phyloP scores from a whole-genome alignment of 1,140 invertebrate genomes.

The Eulimnadia texana region DNA sequence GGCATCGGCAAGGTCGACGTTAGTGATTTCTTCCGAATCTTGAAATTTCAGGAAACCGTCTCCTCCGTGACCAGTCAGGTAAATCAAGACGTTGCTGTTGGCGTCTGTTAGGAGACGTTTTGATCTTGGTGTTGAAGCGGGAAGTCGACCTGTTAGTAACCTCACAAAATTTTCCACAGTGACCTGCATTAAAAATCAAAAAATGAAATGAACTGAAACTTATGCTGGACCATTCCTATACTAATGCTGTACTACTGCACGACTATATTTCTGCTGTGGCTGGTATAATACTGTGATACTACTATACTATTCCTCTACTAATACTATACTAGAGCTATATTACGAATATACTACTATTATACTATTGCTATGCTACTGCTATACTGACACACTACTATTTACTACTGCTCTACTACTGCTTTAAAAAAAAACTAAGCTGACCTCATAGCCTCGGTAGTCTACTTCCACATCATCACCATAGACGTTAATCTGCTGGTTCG shows the following conservation, averaged over 20 bases:
- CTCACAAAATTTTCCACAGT: conserved; percentile 98
- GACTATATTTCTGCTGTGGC: too few relatives aligned
- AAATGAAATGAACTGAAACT: conserved; percentile 19
- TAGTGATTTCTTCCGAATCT: conserved; percentile 98
- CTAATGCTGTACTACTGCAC: too few relatives aligned
- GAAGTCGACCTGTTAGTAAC: conserved; percentile 77
- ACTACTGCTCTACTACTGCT: background rate
- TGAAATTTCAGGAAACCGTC: conserved; percentile 99
- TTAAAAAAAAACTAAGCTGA: conserved; percentile 2
- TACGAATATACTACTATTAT: too few relatives aligned
- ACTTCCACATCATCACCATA: conserved; percentile 99
- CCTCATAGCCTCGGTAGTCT: conserved; percentile 95
- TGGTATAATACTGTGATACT: too few relatives aligned
- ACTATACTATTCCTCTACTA: too few relatives aligned
- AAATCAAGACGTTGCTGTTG: conserved; percentile 92
- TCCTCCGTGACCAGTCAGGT: conserved; percentile 84
- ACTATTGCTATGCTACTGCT: too few relatives aligned
- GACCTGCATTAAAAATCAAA: conserved; percentile 38
- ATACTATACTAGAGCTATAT: too few relatives aligned
- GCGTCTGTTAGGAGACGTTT: conserved; percentile 93
- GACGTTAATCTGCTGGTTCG: conserved; percentile 94
- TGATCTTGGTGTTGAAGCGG: conserved; percentile 79
- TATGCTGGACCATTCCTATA: background rate
- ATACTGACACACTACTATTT: conserved; percentile 3
- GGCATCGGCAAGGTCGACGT: conserved; percentile 93